Evolutionary conservation across 2,888 invertebrate genomes (phyloP).

Genomic region (Leucania comma): DNA sequence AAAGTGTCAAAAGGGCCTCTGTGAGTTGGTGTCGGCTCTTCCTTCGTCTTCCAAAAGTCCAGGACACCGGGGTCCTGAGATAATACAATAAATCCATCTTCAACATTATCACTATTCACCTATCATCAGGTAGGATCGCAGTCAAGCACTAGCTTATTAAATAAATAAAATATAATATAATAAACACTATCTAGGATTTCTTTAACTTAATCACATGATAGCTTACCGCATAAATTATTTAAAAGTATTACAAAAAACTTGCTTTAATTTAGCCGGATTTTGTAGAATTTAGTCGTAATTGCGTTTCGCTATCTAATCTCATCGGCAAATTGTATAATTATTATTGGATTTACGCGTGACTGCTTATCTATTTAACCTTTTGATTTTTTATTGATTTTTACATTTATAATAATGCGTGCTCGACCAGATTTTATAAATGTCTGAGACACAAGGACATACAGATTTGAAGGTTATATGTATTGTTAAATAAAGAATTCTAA

Average conservation of each 20-base stretch:
- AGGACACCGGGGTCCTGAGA: too few relatives aligned
- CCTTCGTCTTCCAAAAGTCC: too few relatives aligned
- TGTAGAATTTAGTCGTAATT: slow-evolving; percentile 15
- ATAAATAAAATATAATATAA: too few relatives aligned
- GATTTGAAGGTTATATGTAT: neutral
- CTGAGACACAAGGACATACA: neutral
- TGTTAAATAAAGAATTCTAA: neutral
- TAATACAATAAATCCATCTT: too few relatives aligned
- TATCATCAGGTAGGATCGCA: too few relatives aligned
- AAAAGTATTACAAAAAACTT: neutral
- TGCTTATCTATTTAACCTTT: slow-evolving; percentile 45
- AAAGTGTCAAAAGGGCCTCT: too few relatives aligned
- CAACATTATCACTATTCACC: too few relatives aligned
- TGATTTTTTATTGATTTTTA: slow-evolving; percentile 1
- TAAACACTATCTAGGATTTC: too few relatives aligned
- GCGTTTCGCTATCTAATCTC: slow-evolving; percentile 21
- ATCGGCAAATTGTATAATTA: slow-evolving; percentile 36
- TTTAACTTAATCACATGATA: too few relatives aligned
- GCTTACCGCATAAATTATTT: neutral
- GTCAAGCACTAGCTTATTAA: too few relatives aligned
- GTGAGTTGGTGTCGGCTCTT: too few relatives aligned
- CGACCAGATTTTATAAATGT: slow-evolving; percentile 1
- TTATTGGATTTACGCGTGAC: slow-evolving; percentile 17
- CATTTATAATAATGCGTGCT: neutral
- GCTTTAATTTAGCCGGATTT: slow-evolving; percentile 8